Base-by-base conservation (phyloP, 2,888 invertebrate genomes). In the Tachina grossa region DNA sequence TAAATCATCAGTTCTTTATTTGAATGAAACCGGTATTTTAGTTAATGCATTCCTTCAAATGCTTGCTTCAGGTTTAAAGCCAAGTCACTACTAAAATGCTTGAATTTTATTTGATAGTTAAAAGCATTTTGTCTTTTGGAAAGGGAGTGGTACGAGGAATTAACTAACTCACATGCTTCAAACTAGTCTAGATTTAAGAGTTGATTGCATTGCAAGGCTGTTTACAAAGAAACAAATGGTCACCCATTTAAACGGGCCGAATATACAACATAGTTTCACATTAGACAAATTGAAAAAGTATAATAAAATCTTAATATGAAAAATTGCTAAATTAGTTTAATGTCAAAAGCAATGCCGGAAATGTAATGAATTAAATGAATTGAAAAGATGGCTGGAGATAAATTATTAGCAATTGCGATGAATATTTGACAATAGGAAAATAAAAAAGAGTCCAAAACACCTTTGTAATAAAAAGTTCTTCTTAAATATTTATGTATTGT, bases 191-290 rank as follows among this genome's bases (percentile, higher is more conserved):
- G 66, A 80, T 84, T 39, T 71, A 43, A 84, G 69, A 77, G 72
- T 80, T 72, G 79, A 80, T 83, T 80, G 72, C 71, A 76, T 85
- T 79, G 82, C 85, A 83, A 74, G 82, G 82, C 78, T 85, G 75
- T 85, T 83, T 66, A 39, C 51, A 47, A 74, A 22, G 16, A 22
- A 75, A 59, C 45, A 80, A 80, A 84, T 74, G 78, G 63, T 63
- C 49, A 57, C 9, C 51, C 74, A 68, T 69, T 69, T 69, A 79
- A 61, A 75, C 41, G 63, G 55, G 55, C 55, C 13, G 45, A 57
- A 71, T 41, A 11, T 45, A 22, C 11, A 19, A 22, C 11, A 19
- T 69, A 66, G 71, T 75, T 80, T 71, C 51, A 53, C 49, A 55
- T 72, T 76, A 63, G 81, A 84, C 80, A 81, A 84, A 84, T 81